These are phyloP conservation scores for Huso huso DNA, from an alignment of 2,797 vertebrate species.

Conservation along the genomic window DNA sequence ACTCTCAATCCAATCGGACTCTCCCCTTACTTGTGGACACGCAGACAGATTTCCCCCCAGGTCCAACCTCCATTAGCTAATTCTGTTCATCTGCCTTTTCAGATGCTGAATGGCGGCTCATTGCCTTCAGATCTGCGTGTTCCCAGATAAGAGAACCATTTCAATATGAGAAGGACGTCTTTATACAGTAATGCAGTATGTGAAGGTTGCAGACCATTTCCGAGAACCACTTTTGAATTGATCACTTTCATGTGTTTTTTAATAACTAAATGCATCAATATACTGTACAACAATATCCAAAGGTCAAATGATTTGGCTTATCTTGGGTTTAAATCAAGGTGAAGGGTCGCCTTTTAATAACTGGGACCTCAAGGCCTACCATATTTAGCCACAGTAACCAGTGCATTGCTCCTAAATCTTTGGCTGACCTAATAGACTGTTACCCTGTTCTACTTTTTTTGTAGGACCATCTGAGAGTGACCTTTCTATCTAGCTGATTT, in stretches of 20 bases:
- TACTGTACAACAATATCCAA: not conserved
- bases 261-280: not conserved
- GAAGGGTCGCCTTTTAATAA: no score
- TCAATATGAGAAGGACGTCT: no score
- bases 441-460: no score
- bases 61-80: constrained; percentile 53
- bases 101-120: constrained; percentile 48
- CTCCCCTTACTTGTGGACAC: constrained; percentile 5
- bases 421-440: no score
- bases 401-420: no score
- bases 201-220: not conserved
- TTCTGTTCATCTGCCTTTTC: constrained; percentile 54
- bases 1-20: constrained; percentile 13
- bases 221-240: not conserved
- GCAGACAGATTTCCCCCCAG: no score
- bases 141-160: not conserved
- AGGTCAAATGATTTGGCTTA: not conserved
- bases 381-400: no score
- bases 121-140: constrained; percentile 43
- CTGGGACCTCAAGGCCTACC: not conserved
- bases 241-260: not conserved
- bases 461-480: no score
- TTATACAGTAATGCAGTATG: not conserved
- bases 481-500: no score
- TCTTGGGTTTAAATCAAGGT: not conserved